Percentiles rank a stretch among this genome's conserved stretches.
phyloP scores from a whole-genome alignment of 2,888 invertebrate species.

The Andrena dorsata region DNA sequence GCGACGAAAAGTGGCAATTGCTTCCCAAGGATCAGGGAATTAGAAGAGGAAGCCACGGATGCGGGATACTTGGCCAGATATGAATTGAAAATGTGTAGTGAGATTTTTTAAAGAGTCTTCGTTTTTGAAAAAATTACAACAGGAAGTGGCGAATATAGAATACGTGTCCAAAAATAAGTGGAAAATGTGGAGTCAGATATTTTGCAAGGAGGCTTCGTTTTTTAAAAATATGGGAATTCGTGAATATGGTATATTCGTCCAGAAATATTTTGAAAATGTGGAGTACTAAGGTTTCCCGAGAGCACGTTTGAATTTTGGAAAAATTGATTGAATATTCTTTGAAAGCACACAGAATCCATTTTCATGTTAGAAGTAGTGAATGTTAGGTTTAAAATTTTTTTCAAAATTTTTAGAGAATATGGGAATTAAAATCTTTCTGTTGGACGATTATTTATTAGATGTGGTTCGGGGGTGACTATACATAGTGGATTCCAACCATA shows the following conservation, averaged over 20 bases:
- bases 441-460: no score
- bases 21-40: constrained; percentile 1
- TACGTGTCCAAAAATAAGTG: not conserved
- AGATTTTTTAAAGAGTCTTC: not conserved
- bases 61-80: not conserved
- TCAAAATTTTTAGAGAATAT: no score
- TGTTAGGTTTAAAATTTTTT: no score
- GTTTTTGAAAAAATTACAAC: not conserved
- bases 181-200: not conserved
- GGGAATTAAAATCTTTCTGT: no score
- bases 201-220: not conserved
- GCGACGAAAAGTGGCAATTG: constrained; percentile 7
- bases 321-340: no score
- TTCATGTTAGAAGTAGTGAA: no score
- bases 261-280: not conserved
- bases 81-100: not conserved
- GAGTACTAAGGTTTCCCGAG: not conserved
- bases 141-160: not conserved
- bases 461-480: no score
- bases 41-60: not conserved
- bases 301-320: no score
- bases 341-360: no score
- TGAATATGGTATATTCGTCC: not conserved
- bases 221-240: not conserved
- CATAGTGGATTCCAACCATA: not conserved